Conservation (phyloP, 2,113 vertebrate genomes). For the Emydocephalus ijimae region DNA sequence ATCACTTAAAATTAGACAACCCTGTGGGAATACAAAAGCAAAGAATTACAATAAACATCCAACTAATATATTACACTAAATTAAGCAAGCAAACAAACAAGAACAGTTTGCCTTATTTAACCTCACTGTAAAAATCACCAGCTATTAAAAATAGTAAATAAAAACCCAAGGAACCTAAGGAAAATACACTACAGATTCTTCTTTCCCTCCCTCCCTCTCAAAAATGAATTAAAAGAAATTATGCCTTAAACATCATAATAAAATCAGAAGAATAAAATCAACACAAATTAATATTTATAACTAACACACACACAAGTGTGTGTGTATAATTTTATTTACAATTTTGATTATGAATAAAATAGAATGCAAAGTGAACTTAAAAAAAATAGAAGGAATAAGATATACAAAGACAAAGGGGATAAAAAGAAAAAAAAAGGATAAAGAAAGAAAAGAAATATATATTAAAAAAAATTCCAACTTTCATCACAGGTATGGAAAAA, state of each 20-base stretch:
- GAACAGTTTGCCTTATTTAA: not conserved
- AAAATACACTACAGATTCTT: not conserved
- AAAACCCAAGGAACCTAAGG: not conserved
- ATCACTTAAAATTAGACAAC: constrained; percentile 93
- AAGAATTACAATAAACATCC: constrained; percentile 17
- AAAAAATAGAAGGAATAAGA: not conserved
- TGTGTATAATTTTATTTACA: not conserved
- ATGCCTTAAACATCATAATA: not conserved
- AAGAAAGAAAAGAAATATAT: not conserved
- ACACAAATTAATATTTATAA: not conserved
- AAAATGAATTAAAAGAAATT: not conserved
- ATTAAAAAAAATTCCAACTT: not conserved
- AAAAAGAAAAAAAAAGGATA: not conserved
- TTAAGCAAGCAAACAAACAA: not conserved
- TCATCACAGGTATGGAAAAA: not conserved
- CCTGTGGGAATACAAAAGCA: constrained; percentile 68
- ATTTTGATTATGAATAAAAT: not conserved
- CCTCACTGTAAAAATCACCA: not conserved
- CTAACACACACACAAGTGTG: not conserved
- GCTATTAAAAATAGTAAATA: not conserved
- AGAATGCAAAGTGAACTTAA: not conserved
- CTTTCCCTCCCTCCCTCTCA: not conserved
- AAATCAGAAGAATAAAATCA: not conserved
- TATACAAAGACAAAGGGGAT: not conserved
- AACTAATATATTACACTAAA: not conserved